Evolutionary conservation across 2,888 invertebrate genomes (phyloP), one percentile per base, ranked within the genome.

Genomic region (Melanotus villosus): DNA sequence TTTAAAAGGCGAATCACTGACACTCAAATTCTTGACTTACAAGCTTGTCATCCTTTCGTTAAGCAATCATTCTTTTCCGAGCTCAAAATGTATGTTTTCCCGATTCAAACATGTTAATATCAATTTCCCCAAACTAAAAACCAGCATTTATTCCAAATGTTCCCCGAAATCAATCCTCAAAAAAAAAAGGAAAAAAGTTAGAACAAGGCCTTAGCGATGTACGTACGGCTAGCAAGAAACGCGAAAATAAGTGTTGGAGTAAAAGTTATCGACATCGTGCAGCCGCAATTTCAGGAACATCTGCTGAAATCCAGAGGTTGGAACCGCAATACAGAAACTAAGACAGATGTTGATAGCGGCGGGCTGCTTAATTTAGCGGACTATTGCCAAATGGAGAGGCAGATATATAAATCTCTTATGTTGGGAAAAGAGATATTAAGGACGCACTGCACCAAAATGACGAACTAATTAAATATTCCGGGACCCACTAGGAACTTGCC

Each of bases 321-420:
- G 38, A 62, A 57, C 67, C 67, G 54, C 67, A 60, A 62, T 62
- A 62, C 60, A 62, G 67, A 67, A 66, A 69, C 68, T 64, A 69
- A 69, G 68, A 65, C 68, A 65, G 68, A 69, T 69, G 68, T 64
- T 69, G 64, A 65, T 65, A 67, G 67, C 60, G 54, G 68, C 56
- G 45, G 63, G 36, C 45, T 59, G 65, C 58, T 66, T 66, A 66
- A 66, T 66, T 66, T 59, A 57, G 59, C 19, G 65, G 59, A 47
- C 47, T 50, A 66, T 59, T 66, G 47, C 50, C 41, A 57, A 65
- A 57, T 64, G 60, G 59, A 62, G 45, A 60, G 47, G 68, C 56
- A 64, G 64, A 43, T 36, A 64, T 50, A 64, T 64, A 64, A 56
- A 64, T 64, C 64, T 56, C 19, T 43, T 43, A 16, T 12, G 19